Evolutionary conservation across 2,797 vertebrate species (phyloP).

Genomic region (Gymnodraco acuticeps): DNA sequence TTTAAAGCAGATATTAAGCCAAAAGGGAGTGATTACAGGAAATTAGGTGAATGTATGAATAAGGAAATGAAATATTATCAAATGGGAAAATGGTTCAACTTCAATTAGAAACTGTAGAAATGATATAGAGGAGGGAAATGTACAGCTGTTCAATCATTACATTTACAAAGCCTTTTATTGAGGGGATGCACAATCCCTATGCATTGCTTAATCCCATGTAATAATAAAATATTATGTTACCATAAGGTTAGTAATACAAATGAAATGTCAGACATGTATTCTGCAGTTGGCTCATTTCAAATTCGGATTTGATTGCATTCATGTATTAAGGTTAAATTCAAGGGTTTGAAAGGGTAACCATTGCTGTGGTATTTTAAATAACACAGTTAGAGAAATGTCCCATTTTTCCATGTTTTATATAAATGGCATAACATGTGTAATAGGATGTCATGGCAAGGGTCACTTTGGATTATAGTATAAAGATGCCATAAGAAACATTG

Average conservation of each 20-base stretch:
- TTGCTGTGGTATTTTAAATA: constrained; percentile 77
- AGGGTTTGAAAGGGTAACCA: constrained; percentile 72
- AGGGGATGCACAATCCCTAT: constrained; percentile 19
- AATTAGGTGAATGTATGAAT: constrained; percentile 3
- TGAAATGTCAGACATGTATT: constrained; percentile 67
- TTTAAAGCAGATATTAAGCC: constrained; percentile 16
- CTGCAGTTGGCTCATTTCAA: constrained; percentile 40
- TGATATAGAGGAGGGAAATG: neutral
- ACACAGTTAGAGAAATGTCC: constrained; percentile 74
- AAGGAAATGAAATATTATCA: constrained; percentile 2
- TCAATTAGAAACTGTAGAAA: constrained; percentile 7
- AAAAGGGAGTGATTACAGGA: constrained; percentile 6
- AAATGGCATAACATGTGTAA: constrained; percentile 76
- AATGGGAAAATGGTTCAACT: constrained; percentile 10
- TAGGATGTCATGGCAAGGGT: constrained; percentile 78
- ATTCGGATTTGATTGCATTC: constrained; percentile 50
- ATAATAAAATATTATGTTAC: constrained; percentile 28
- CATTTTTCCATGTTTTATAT: constrained; percentile 70
- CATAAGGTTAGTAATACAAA: constrained; percentile 41
- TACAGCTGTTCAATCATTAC: constrained; percentile 3
- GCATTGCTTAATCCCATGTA: constrained; percentile 12
- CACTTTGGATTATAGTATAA: constrained; percentile 74
- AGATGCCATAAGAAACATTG: constrained; percentile 43
- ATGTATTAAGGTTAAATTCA: constrained; percentile 59
- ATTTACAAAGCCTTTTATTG: constrained; percentile 8